These are phyloP conservation scores for Hyla sarda DNA, from an alignment of 2,113 vertebrate species.

Conservation along the genomic window DNA sequence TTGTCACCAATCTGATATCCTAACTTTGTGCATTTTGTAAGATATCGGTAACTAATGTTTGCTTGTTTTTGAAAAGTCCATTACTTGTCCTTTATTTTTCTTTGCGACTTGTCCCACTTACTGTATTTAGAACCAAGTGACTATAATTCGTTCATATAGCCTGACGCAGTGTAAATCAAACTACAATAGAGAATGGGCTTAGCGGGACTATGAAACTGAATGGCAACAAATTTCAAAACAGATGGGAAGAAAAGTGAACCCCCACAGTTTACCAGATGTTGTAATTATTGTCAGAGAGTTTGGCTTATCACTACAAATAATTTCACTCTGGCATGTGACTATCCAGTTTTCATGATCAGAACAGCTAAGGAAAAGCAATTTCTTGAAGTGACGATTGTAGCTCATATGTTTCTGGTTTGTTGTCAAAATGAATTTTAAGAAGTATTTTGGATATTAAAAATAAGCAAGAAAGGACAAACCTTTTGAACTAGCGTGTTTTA, in stretches of 20 bases:
- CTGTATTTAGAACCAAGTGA: not conserved
- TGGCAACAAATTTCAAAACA: slow-evolving; percentile 57
- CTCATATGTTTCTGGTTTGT: slow-evolving; percentile 65
- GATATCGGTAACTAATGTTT: not conserved
- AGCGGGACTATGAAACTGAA: slow-evolving; percentile 30
- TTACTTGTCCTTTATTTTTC: not conserved
- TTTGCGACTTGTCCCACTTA: not conserved
- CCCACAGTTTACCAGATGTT: slow-evolving; percentile 50
- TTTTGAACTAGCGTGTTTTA: slow-evolving; percentile 67
- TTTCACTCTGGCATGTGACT: slow-evolving; percentile 65
- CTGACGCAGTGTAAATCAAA: slow-evolving; percentile 14
- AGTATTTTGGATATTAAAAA: slow-evolving; percentile 68
- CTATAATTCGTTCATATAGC: not conserved
- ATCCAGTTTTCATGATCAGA: slow-evolving; percentile 31
- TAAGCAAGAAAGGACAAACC: slow-evolving; percentile 59
- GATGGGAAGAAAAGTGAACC: slow-evolving; percentile 38
- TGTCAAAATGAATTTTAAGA: slow-evolving; percentile 68
- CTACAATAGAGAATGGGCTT: slow-evolving; percentile 32
- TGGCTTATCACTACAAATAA: slow-evolving; percentile 65
- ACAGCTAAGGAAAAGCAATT: slow-evolving; percentile 58
- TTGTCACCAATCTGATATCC: too few relatives aligned
- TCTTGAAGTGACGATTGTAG: slow-evolving; percentile 59
- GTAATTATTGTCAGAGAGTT: slow-evolving; percentile 63
- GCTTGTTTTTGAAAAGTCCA: not conserved
- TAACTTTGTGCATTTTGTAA: too few relatives aligned